Evolutionary conservation across 2,888 invertebrate genomes (phyloP), one percentile per base, ranked within the genome.

Genomic region (Caenorhabditis angaria): DNA sequence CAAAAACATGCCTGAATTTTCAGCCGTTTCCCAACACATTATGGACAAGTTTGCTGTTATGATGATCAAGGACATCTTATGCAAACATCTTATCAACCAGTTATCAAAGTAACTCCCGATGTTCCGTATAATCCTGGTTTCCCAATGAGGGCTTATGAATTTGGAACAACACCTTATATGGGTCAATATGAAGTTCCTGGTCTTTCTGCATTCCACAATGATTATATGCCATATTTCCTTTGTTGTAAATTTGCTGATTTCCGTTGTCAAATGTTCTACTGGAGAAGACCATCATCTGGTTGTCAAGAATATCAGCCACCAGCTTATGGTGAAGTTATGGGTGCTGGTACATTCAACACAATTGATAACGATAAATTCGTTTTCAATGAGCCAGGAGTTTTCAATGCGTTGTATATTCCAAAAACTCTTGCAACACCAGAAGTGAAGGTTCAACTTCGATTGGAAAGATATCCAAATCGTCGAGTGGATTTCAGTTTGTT

Each of bases 41-140:
- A 87, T 61, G 97, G 96, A 62, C 97, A 97, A 87, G 95, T 97
- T 87, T 99, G 97, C 85, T 99, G 97, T 88, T 99, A 97, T 88
- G 95, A 95, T 88, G 93, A 93, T 86, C 93, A 94, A 83, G 92
- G 93, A 0, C 93, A 92, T 88, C 90, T 99, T 28, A 94, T 95
- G 93, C 90, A 96, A 88, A 94, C 96, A 0, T 94, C 94, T 82
- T 97, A 97, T 89, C 94, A 95, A 85, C 93, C 93, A 90, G 83
- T 87, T 24, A 81, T 86, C 50, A 83, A 86, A 68, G 82, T 77
- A 0, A 78, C 78, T 18, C 80, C 78, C 2, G 81, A 81, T 29
- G 80, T 80, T 25, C 80, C 80, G 55, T 86, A 86, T 72, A 86
- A 86, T 74, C 86, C 86, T n/a, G 86, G 86, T 5, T 86, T 84